Conservation (phyloP, 2,113 vertebrate genomes). For the Poeciliopsis retropinna region DNA sequence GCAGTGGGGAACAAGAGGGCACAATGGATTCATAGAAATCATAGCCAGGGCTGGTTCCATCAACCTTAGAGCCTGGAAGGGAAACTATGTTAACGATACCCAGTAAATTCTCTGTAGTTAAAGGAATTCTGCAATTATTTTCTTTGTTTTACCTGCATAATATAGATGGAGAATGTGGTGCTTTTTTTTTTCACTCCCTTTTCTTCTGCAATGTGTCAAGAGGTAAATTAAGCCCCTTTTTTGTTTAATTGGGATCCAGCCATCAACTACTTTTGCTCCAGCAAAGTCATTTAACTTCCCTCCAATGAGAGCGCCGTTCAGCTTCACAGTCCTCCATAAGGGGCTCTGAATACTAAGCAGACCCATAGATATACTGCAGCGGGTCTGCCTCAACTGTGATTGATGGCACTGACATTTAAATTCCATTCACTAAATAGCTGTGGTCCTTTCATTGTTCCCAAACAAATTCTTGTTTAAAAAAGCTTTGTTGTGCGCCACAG, state of each 20-base stretch:
- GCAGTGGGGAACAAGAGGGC: constrained; percentile 55
- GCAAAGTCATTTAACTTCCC: constrained; percentile 44
- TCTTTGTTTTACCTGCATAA: constrained; percentile 3
- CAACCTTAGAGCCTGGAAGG: constrained; percentile 49
- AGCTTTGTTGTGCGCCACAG: constrained; percentile 77
- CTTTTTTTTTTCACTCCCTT: constrained; percentile 2
- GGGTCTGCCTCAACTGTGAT: constrained; percentile 75
- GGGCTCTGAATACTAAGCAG: constrained; percentile 72
- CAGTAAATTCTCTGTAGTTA: constrained; percentile 20
- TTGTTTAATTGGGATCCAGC: constrained; percentile 18
- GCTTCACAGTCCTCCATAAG: constrained; percentile 51
- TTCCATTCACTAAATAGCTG: constrained; percentile 80
- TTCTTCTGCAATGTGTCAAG: background rate
- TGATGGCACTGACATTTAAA: constrained; percentile 84
- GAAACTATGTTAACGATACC: constrained; percentile 51
- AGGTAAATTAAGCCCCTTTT: constrained; percentile 4
- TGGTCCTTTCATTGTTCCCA: constrained; percentile 79
- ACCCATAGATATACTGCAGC: constrained; percentile 53
- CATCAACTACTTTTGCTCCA: constrained; percentile 22
- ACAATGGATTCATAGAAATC: constrained; percentile 68
- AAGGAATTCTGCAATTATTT: constrained; percentile 18
- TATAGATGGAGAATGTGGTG: background rate
- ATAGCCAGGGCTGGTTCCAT: constrained; percentile 56
- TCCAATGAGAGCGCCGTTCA: constrained; percentile 50
- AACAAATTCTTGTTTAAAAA: constrained; percentile 82